Evolutionary conservation across 2,113 vertebrate species (phyloP).

Genomic region (Microtus richardsoni): DNA sequence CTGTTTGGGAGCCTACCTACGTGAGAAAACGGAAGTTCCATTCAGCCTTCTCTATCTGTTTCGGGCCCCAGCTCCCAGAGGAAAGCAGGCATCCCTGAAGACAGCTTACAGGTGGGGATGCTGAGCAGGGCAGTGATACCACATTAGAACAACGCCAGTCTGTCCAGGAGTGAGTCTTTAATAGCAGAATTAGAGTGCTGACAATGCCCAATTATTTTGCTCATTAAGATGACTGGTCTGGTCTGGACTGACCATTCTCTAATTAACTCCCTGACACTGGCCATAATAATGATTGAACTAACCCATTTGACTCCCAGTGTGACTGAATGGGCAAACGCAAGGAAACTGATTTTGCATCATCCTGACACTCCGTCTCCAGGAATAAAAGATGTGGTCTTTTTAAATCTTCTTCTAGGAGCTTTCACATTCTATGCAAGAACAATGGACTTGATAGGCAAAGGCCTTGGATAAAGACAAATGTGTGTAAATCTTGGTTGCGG

Average conservation of each 20-base stretch:
- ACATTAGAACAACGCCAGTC: neutral
- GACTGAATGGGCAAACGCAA: constrained; percentile 12
- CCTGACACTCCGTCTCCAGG: neutral
- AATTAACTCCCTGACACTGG: constrained; percentile 71
- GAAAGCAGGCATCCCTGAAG: neutral
- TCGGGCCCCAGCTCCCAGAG: neutral
- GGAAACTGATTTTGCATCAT: constrained; percentile 28
- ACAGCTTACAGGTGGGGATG: neutral
- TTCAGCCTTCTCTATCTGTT: neutral
- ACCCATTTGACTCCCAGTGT: constrained; percentile 49
- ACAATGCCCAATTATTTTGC: constrained; percentile 58
- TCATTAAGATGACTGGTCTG: constrained; percentile 67
- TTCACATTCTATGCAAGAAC: neutral
- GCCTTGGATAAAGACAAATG: neutral
- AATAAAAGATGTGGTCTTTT: neutral
- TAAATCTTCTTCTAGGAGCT: constrained; percentile 4
- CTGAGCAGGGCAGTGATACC: neutral
- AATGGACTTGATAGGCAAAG: constrained; percentile 15
- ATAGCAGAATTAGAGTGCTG: constrained; percentile 32
- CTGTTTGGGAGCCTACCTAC: neutral
- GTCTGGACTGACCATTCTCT: constrained; percentile 54
- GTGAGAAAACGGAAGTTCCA: neutral
- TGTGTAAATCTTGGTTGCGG: neutral
- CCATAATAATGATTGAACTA: constrained; percentile 70
- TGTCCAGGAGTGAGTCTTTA: neutral